Evolutionary conservation across 2,113 vertebrate genomes (phyloP).

Genomic region (Conger conger): DNA sequence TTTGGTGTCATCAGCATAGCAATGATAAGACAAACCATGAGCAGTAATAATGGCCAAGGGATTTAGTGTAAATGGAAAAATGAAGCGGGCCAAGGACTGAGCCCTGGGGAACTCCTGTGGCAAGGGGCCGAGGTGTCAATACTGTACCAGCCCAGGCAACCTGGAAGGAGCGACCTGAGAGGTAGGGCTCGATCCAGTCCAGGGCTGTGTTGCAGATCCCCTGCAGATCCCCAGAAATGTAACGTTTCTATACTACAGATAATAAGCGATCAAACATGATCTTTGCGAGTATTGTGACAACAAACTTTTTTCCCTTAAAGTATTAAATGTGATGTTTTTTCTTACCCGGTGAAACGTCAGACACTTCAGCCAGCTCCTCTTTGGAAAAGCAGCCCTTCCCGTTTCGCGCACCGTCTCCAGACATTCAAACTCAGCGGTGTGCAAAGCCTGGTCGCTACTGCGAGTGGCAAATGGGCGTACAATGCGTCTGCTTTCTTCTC

Average conservation of each 20-base stretch:
- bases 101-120: too few species aligned
- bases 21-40: too few species aligned
- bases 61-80: too few species aligned
- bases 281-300: neutral
- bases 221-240: too few species aligned
- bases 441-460: neutral
- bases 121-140: too few species aligned
- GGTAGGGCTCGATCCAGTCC: too few species aligned
- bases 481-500: neutral
- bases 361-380: neutral
- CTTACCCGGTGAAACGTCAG: neutral
- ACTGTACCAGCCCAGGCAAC: too few species aligned
- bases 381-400: neutral
- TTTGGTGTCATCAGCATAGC: too few species aligned
- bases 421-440: neutral
- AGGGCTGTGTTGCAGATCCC: too few species aligned
- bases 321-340: neutral
- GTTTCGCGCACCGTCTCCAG: neutral
- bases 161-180: too few species aligned
- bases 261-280: neutral
- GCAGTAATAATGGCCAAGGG: too few species aligned
- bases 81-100: too few species aligned
- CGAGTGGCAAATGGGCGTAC: conserved; percentile 12
- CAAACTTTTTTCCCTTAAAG: neutral
- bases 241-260: neutral